Evolutionary conservation across 2,888 invertebrate genomes (phyloP).

Genomic region (Euspilapteryx auroguttella): DNA sequence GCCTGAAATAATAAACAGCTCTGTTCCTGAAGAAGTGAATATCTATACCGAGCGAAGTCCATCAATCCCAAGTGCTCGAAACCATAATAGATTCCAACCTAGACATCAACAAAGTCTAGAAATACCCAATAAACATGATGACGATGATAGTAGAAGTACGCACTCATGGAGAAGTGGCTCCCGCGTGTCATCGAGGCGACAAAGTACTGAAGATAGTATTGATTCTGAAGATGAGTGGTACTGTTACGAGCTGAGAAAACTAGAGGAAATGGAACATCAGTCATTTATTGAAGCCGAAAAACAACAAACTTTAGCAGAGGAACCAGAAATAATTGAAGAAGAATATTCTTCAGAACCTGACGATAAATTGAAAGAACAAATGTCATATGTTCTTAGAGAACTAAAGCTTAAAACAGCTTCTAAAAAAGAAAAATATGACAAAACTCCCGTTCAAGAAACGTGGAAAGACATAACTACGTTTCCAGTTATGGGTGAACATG

Average conservation of each 20-base stretch:
- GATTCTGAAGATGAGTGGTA: slow-evolving; percentile 95
- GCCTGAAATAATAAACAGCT: slow-evolving; percentile 35
- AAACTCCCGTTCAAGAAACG: slow-evolving; percentile 29
- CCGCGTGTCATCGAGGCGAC: slow-evolving; percentile 80
- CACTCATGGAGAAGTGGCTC: slow-evolving; percentile 88
- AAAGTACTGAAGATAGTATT: slow-evolving; percentile 91
- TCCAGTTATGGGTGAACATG: slow-evolving; percentile 44
- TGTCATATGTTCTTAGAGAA: slow-evolving; percentile 79
- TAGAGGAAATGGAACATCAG: slow-evolving; percentile 83
- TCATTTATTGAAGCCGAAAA: slow-evolving; percentile 68
- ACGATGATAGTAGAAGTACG: slow-evolving; percentile 84
- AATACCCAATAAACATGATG: slow-evolving; percentile 76
- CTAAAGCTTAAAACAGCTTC: slow-evolving; percentile 68
- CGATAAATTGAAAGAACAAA: slow-evolving; percentile 74
- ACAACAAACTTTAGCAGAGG: slow-evolving; percentile 63
- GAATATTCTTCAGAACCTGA: slow-evolving; percentile 59
- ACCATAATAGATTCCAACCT: slow-evolving; percentile 63
- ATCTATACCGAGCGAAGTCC: slow-evolving; percentile 66
- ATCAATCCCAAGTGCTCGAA: slow-evolving; percentile 63
- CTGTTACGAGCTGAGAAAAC: slow-evolving; percentile 82
- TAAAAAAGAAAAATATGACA: slow-evolving; percentile 39
- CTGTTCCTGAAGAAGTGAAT: slow-evolving; percentile 47
- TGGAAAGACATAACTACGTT: slow-evolving; percentile 53
- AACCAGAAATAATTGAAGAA: slow-evolving; percentile 60
- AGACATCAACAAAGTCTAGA: slow-evolving; percentile 79